These are phyloP conservation scores for Noctua comes DNA, from an alignment of 2,888 invertebrate genomes.

Conservation along the genomic window DNA sequence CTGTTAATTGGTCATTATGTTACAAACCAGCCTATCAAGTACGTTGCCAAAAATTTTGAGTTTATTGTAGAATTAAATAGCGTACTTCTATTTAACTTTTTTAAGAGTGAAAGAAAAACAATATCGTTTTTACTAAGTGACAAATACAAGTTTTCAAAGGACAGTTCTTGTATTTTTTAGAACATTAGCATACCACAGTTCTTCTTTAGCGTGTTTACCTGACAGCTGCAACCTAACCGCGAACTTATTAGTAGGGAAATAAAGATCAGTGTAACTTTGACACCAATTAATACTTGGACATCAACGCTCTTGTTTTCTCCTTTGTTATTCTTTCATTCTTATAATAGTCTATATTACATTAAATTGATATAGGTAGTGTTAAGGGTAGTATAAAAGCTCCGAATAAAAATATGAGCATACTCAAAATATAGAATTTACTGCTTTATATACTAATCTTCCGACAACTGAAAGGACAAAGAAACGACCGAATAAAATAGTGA, in stretches of 20 bases:
- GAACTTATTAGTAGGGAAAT: background rate
- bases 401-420: too few relatives aligned
- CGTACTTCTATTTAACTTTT: background rate
- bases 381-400: too few relatives aligned
- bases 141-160: background rate
- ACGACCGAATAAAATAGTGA: too few relatives aligned
- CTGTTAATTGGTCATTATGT: background rate
- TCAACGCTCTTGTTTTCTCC: background rate
- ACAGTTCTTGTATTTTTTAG: background rate
- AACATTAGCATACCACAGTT: background rate
- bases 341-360: background rate
- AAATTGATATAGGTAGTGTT: background rate
- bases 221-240: background rate
- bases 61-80: conserved; percentile 16
- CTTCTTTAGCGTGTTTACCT: background rate
- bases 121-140: background rate
- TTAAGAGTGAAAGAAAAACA: background rate
- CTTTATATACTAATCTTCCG: too few relatives aligned
- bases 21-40: background rate
- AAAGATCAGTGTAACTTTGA: background rate
- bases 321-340: background rate
- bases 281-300: too few relatives aligned
- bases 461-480: too few relatives aligned
- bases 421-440: too few relatives aligned
- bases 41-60: conserved; percentile 28